phyloP scores from a whole-genome alignment of 2,888 invertebrate genomes.

The Acanthosepion esculentum region DNA sequence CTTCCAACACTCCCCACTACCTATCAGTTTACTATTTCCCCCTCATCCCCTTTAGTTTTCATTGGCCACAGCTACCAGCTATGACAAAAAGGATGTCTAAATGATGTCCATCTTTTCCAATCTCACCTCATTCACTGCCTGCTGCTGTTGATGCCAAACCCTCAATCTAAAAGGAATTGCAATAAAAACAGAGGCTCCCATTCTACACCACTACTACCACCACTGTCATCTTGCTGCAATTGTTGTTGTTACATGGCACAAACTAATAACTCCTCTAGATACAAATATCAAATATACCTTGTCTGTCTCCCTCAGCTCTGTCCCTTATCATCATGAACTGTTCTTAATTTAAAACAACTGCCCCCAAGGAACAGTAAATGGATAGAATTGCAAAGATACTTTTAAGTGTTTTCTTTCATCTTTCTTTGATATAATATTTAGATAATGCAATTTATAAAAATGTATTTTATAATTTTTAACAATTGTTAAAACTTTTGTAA shows the following conservation, averaged over 20 bases:
- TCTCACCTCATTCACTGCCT: not conserved
- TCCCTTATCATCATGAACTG: not conserved
- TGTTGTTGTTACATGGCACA: not conserved
- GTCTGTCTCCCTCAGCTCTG: not conserved
- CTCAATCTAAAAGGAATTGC: not conserved
- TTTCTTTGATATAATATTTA: not conserved
- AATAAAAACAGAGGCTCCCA: not conserved
- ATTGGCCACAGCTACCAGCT: not conserved
- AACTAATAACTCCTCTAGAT: not conserved
- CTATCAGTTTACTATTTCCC: not conserved
- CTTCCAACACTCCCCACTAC: not conserved
- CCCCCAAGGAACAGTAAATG: not conserved
- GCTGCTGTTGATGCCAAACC: not conserved
- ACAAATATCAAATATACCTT: constrained; percentile 4
- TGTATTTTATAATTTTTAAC: not conserved
- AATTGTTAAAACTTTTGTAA: too few species aligned
- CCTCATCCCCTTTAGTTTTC: not conserved
- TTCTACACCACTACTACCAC: too few species aligned
- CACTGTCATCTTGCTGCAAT: not conserved
- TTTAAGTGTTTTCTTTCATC: not conserved
- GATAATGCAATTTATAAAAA: not conserved
- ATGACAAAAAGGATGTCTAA: constrained; percentile 7
- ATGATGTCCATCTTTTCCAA: not conserved
- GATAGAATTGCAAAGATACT: not conserved
- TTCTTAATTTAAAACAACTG: not conserved